A percentile compares a stretch with the other conserved stretches of the same genome.
Evolutionary conservation across 2,888 invertebrate genomes (phyloP).

Genomic region (Philhelius pedissequus): DNA sequence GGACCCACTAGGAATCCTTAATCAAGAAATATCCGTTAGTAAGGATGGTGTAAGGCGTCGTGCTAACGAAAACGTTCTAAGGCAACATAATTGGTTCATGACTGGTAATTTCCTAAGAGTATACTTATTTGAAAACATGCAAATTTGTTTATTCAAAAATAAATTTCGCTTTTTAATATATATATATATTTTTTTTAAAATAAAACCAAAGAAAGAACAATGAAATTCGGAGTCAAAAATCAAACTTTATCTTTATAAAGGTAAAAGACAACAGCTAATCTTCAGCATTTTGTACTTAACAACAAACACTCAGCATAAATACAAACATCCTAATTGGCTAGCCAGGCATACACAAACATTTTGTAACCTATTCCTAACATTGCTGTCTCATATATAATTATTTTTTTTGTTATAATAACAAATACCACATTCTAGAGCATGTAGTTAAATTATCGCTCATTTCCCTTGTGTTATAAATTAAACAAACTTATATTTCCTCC

Average conservation of each 20-base stretch:
- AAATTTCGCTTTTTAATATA: slow-evolving; percentile 44
- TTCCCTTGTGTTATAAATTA: background rate
- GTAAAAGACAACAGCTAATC: slow-evolving; percentile 21
- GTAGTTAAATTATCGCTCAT: background rate
- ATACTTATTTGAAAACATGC: slow-evolving; percentile 35
- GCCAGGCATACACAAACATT: slow-evolving; percentile 17
- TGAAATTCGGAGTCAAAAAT: slow-evolving; percentile 59
- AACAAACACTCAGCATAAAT: slow-evolving; percentile 35
- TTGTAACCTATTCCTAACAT: background rate
- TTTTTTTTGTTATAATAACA: background rate
- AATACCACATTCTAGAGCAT: background rate
- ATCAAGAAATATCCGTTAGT: slow-evolving; percentile 76
- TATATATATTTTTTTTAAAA: too few relatives aligned
- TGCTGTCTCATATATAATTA: background rate
- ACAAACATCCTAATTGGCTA: slow-evolving; percentile 18
- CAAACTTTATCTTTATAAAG: slow-evolving; percentile 6
- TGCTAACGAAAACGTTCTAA: slow-evolving; percentile 79
- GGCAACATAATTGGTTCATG: slow-evolving; percentile 79
- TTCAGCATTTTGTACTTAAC: slow-evolving; percentile 35
- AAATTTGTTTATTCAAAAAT: slow-evolving; percentile 21
- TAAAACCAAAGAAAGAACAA: slow-evolving; percentile 14
- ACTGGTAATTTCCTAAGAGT: slow-evolving; percentile 74
- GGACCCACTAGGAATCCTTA: slow-evolving; percentile 87
- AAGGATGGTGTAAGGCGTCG: slow-evolving; percentile 78
- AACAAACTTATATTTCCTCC: background rate